Base-by-base conservation (phyloP, 2,888 invertebrate species). In the Nemapogon koenigi region DNA sequence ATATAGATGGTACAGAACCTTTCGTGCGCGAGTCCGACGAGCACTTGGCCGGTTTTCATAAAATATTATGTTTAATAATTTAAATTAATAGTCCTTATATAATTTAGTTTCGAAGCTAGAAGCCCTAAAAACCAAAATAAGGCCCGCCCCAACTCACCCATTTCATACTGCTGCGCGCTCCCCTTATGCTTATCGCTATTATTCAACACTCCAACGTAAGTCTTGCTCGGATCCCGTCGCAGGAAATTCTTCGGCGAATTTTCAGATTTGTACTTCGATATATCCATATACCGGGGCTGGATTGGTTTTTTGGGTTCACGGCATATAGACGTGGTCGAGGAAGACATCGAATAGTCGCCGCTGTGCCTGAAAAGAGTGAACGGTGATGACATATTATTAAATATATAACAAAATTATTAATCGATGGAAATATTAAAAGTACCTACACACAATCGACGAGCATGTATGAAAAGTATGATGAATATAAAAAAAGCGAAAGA, bases 231-330 rank as follows among this genome's bases (percentile, higher is more conserved):
- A 50, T 85, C 84, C 27, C 82, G 59, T 8, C 83, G 62, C 27
- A 85, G 52, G 59, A 71, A 76, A 49, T 60, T 79, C 48, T 65
- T 65, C 3, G 81, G 72, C 2, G 72, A 70, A 33, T 63, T 68
- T 35, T 79, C 78, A 19, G 48, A 58, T 57, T 83, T 84, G 59
- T 84, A 85, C 58, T 83, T 83, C 35, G 83, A 83, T 43, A 85
- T 84, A 61, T 85, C 85, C 41, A 85, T 55, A 51, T 85, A 85
- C 35, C 83, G 73, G 4, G 73, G 73, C 49, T 64, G 66, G 29
- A 69, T 48, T 10, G 38, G 40, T 25, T 40, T 38, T 47, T 55
- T 59, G 48, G 61, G 62, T 39, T 57, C 37, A 8, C 32, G 54
- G 44, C 65, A 57, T 2, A 63, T 57, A 0, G 76, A 75, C 35